A percentile compares a stretch with the other conserved stretches of the same genome.
Evolutionary conservation across 2,888 invertebrate genomes (phyloP).

Genomic region (Lepidochrysops patricia): DNA sequence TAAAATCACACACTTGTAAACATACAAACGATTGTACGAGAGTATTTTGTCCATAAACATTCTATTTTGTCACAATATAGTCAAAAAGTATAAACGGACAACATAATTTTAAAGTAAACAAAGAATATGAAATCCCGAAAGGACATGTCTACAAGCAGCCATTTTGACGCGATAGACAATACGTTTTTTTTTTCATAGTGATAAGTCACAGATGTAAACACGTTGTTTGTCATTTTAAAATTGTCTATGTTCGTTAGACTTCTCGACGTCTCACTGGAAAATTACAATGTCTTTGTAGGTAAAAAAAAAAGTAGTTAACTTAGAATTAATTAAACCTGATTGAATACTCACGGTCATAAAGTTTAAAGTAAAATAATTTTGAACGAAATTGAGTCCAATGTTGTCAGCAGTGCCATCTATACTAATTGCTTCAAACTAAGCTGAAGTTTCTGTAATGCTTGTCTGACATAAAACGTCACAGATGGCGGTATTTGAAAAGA

Average conservation of each 20-base stretch:
- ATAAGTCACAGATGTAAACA: not conserved
- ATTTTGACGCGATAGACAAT: constrained; percentile 67
- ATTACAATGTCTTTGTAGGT: no score
- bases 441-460: no score
- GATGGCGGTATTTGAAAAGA: no score
- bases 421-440: no score
- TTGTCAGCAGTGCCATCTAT: no score
- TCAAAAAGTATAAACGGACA: constrained; percentile 48
- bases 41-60: constrained; percentile 61
- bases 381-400: no score
- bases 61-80: constrained; percentile 62
- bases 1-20: constrained; percentile 68
- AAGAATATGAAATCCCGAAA: constrained; percentile 66
- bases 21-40: constrained; percentile 54
- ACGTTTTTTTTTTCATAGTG: constrained; percentile 13
- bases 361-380: no score
- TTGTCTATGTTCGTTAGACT: not conserved
- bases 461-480: no score
- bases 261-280: no score
- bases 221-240: not conserved
- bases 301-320: no score
- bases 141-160: constrained; percentile 66
- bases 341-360: no score
- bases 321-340: not conserved
- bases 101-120: constrained; percentile 67